These are phyloP conservation scores for Desmophyllum pertusum DNA, from an alignment of 92 coral and sea anemone species.

Conservation along the genomic window DNA sequence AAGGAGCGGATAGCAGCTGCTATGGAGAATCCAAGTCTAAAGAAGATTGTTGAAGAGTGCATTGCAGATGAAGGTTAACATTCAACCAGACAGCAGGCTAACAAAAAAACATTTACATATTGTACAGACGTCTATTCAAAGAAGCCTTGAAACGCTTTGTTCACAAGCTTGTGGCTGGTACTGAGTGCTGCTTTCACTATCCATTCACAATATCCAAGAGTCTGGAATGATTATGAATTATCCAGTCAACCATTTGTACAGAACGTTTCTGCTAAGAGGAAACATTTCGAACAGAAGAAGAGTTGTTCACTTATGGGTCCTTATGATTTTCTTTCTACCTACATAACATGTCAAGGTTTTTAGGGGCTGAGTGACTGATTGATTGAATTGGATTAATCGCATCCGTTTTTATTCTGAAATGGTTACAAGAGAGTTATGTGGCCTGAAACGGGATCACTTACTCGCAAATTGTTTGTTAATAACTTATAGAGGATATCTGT, in stretches of 20 bases:
- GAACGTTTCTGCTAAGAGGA: not conserved
- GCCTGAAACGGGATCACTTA: too few species aligned
- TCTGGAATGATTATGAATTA: not conserved
- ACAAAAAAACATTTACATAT: not conserved
- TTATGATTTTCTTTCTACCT: too few species aligned
- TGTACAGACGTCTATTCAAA: not conserved
- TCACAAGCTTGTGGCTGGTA: not conserved
- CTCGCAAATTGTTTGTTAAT: too few species aligned
- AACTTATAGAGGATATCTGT: too few species aligned
- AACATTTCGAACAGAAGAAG: not conserved
- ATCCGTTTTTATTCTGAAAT: too few species aligned
- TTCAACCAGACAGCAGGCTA: not conserved
- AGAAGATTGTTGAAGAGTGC: constrained; percentile 92
- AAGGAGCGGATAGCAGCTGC: constrained; percentile 99
- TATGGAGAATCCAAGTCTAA: constrained; percentile 98
- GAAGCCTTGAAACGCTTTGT: not conserved
- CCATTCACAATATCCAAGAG: too few species aligned
- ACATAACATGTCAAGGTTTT: too few species aligned
- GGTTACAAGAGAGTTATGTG: too few species aligned
- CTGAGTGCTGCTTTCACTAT: too few species aligned
- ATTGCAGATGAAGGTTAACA: constrained; percentile 71
- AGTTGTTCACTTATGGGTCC: too few species aligned
- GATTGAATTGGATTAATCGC: too few species aligned
- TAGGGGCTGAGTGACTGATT: too few species aligned
- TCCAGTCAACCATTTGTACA: not conserved